Evolutionary conservation across 2,797 vertebrate genomes (phyloP), one percentile per base, ranked within the genome.

Genomic region (Prunella strophiata): DNA sequence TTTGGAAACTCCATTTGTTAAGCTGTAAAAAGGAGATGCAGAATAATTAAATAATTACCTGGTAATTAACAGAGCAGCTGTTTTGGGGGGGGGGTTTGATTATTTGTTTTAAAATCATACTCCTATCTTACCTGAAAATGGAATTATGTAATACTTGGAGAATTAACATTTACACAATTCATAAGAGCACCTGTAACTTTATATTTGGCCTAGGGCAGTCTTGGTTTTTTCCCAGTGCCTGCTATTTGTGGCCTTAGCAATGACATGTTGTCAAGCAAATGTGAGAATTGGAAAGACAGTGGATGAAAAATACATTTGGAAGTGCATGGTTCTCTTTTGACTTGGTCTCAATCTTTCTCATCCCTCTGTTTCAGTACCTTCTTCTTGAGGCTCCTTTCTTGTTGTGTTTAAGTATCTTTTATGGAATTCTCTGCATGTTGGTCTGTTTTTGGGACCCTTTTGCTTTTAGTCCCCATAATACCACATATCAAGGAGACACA

Each of bases 41-140:
- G 42, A 75, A 68, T 29, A 79, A 76, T 36, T 36, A 36, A 36
- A 36, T 36, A 36, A 4, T 61, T 68, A n/a, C 8, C 20, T 43
- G 58, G 21, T 29, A 80, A 63, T 50, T 71, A 75, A 57, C 23
- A 29, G 18, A 52, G 18, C 10, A 25, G 27, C 25, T 78, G 42
- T 32, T 51, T 57, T 10, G 5, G 4, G 2, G 3, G 3, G 8
- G 13, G 8, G 4, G 2, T 8, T 34, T 58, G 30, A 22, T 50
- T 27, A 8, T 1, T 40, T 55, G 11, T 10, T 57, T 43, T 50
- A 18, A n/a, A 21, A 29, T 72, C 38, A 7, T 29, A 22, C 0
- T 78, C 21, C 34, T 78, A 7, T 23, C 32, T 67, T 72, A 57
- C 12, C 52, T 86, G 67, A 76, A 84, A 75, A 25, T 50, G 29